Evolutionary conservation across 1,140 invertebrate genomes (phyloP).

Genomic region (Pogonomyrmex californicus): DNA sequence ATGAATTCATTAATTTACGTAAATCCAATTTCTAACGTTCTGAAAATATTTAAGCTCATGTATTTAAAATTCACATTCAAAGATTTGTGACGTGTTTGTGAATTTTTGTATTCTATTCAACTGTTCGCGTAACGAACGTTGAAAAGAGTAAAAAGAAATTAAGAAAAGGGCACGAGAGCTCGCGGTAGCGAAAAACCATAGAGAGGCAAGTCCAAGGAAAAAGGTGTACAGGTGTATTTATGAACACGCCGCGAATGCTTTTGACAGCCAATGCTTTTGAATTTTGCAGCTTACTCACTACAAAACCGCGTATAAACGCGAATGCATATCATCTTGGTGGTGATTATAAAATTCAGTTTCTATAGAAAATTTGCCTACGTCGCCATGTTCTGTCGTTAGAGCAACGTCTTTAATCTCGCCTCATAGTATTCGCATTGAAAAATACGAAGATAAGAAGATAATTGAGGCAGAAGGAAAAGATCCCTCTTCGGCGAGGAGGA

Average conservation of each 20-base stretch:
- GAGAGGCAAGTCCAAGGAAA: neutral
- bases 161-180: neutral
- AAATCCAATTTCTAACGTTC: slow-evolving; percentile 5
- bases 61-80: neutral
- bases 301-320: neutral
- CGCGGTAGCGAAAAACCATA: neutral
- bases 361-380: neutral
- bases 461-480: neutral
- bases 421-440: neutral
- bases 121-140: neutral
- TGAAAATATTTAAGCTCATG: neutral
- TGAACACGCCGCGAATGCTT: slow-evolving; percentile 62
- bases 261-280: slow-evolving; percentile 67
- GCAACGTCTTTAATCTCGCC: neutral
- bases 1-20: neutral
- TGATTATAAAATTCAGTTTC: slow-evolving; percentile 8
- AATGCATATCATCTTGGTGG: neutral
- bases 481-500: neutral
- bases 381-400: neutral
- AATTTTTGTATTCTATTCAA: slow-evolving; percentile 11
- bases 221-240: slow-evolving; percentile 50
- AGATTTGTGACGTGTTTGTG: neutral
- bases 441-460: neutral
- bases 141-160: slow-evolving; percentile 8
- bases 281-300: slow-evolving; percentile 41